These are phyloP conservation scores for Leptogaster cylindrica DNA, from an alignment of 2,888 invertebrate species.

Conservation along the genomic window DNA sequence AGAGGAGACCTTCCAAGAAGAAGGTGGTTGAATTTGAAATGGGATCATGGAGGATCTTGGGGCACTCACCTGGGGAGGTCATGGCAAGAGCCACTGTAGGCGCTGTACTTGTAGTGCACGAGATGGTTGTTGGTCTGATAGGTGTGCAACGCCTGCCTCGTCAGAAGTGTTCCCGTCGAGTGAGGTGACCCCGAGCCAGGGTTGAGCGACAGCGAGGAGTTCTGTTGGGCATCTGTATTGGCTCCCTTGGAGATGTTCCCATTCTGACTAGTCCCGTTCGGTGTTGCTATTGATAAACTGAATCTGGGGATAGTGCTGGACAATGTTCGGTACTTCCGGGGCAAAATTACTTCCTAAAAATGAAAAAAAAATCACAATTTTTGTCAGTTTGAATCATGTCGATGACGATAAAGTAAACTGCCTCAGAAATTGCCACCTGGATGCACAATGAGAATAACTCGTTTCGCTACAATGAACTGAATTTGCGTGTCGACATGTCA, in stretches of 20 bases:
- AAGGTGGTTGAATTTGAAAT: too few species aligned
- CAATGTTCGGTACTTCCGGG: conserved; percentile 80
- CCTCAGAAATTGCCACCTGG: too few species aligned
- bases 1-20: too few species aligned
- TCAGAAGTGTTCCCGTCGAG: conserved; percentile 60
- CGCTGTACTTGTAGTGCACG: conserved; percentile 88
- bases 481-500: too few species aligned
- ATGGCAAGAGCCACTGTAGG: conserved; percentile 85
- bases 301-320: conserved; percentile 63
- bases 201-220: neutral
- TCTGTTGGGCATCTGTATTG: conserved; percentile 8
- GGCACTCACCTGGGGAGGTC: conserved; percentile 78
- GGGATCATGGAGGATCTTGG: neutral
- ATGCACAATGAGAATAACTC: too few species aligned
- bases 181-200: conserved; percentile 38
- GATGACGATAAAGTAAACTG: conserved; percentile 41
- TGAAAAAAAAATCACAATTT: conserved; percentile 51
- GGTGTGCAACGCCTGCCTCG: conserved; percentile 69
- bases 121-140: conserved; percentile 90
- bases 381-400: too few species aligned
- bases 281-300: conserved; percentile 54
- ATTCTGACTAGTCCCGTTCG: conserved; percentile 41
- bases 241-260: conserved; percentile 24
- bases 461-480: too few species aligned
- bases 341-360: conserved; percentile 76